Evolutionary conservation across 1,140 invertebrate genomes (phyloP), one percentile per base, ranked within the genome.

Genomic region (Tenebrio molitor): DNA sequence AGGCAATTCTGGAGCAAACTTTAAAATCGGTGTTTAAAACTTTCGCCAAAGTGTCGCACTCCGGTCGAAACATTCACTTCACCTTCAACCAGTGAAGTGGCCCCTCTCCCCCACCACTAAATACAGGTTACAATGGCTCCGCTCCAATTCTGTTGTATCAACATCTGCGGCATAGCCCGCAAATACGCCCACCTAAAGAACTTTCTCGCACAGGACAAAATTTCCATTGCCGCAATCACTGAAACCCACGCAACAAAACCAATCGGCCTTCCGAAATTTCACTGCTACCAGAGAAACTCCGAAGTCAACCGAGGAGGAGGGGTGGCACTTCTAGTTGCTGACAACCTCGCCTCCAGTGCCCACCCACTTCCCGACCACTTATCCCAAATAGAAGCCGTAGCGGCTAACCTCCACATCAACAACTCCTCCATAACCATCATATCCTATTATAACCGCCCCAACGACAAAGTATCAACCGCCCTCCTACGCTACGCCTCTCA

Each of bases 51-150:
- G 42, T 42, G 8, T 71, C 16, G 23, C 34, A 21, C n/a, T n/a
- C n/a, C n/a, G n/a, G n/a, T 14, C 25, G n/a, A 16, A 64, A 71
- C 12, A 29, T 29, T 29, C 69, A 64, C 19, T 71, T 71, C 8
- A 42, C 69, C 5, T 42, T 71, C 19, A 71, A 64, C 12, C 29
- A 71, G 19, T 1, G n/a, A n/a, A n/a, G n/a, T n/a, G n/a, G n/a
- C n/a, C n/a, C n/a, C n/a, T n/a, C n/a, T n/a, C n/a, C n/a, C n/a
- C n/a, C n/a, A n/a, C n/a, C n/a, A n/a, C n/a, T n/a, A n/a, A n/a
- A n/a, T n/a, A n/a, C n/a, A n/a, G 25, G 25, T 29, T 29, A 29
- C 25, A 19, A 50, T 50, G 16, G 17, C 16, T 3, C 3, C 3
- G 2, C 1, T 21, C 2, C 17, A 50, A 1, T 50, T 50, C 21